These are phyloP conservation scores for Gerris lacustris DNA, from an alignment of 2,888 invertebrate genomes.

Conservation along the genomic window DNA sequence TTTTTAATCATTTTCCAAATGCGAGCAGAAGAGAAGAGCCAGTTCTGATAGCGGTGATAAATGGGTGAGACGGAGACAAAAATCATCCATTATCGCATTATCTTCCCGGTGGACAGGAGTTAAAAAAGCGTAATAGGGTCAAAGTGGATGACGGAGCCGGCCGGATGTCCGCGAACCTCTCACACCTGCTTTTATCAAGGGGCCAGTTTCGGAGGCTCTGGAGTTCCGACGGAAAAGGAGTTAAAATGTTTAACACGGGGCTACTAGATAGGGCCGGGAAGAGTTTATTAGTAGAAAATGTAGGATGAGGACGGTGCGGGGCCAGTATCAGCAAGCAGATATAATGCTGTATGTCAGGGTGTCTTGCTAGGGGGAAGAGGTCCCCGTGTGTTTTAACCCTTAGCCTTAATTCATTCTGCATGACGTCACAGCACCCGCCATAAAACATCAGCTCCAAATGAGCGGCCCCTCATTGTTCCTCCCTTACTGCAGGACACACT, in stretches of 20 bases:
- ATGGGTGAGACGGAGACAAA: not conserved
- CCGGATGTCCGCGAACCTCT: not conserved
- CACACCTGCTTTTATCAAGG: not conserved
- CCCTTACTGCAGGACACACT: constrained; percentile 23
- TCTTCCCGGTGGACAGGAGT: not conserved
- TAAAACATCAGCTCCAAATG: constrained; percentile 26
- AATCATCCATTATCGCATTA: not conserved
- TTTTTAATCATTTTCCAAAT: constrained; percentile 5
- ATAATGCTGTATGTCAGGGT: not conserved
- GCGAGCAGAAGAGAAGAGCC: not conserved
- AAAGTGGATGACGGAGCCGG: not conserved
- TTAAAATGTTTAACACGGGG: not conserved
- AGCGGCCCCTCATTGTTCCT: constrained; percentile 22
- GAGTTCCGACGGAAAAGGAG: not conserved
- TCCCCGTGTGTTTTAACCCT: too few species aligned
- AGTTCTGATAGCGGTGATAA: not conserved
- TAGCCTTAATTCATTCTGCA: constrained; percentile 23
- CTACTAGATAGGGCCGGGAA: not conserved
- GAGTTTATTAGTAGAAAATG: constrained; percentile 2
- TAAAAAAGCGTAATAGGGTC: not conserved
- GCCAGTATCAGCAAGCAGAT: not conserved
- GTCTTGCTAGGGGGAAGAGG: not conserved
- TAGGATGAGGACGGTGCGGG: not conserved
- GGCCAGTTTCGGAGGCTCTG: not conserved
- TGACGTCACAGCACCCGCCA: constrained; percentile 23